A percentile compares a stretch with the other conserved stretches of the same genome.
These are phyloP conservation scores for Hemibagrus wyckioides DNA, from an alignment of 2,113 vertebrate species.

Conservation along the genomic window DNA sequence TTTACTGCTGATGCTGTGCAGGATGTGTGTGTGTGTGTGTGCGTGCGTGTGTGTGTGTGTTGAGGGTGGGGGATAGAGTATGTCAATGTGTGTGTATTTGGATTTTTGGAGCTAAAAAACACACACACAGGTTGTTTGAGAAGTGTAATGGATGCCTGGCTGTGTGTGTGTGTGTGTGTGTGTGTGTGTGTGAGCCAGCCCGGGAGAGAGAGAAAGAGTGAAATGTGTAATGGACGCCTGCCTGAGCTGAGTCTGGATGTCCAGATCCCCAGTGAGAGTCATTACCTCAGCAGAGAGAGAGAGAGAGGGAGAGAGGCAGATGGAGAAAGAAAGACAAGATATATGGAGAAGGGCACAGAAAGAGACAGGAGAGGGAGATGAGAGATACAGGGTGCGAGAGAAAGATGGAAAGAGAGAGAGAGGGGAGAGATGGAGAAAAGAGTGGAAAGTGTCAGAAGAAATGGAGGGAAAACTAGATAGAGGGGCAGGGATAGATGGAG, in stretches of 20 bases:
- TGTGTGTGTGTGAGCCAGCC: conserved; percentile 32
- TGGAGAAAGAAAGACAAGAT: conserved; percentile 52
- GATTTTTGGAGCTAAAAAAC: conserved; percentile 51
- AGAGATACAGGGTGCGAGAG: background rate
- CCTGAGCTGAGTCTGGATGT: conserved; percentile 42
- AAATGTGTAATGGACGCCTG: conserved; percentile 53
- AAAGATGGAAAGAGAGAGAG: background rate
- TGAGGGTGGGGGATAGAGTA: conserved; percentile 34
- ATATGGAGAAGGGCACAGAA: background rate
- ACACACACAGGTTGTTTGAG: conserved; percentile 52
- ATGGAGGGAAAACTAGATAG: background rate
- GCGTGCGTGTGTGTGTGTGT: conserved; percentile 47
- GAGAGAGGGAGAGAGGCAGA: conserved; percentile 64
- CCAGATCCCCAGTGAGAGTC: conserved; percentile 60
- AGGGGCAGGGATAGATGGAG: background rate
- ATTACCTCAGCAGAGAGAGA: conserved; percentile 62
- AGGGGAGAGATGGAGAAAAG: background rate
- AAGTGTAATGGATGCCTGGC: conserved; percentile 43
- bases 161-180: conserved; percentile 33
- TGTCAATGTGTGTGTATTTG: conserved; percentile 16
- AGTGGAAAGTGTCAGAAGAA: background rate
- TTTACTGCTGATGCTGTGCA: conserved; percentile 49
- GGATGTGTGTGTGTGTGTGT: conserved; percentile 43
- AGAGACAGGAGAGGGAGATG: background rate
- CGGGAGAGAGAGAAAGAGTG: conserved; percentile 14